Percentiles rank a stretch among this genome's conserved stretches.
These are phyloP conservation scores for Oxystoma pomonae DNA, from an alignment of 2,888 invertebrate species.

Conservation along the genomic window DNA sequence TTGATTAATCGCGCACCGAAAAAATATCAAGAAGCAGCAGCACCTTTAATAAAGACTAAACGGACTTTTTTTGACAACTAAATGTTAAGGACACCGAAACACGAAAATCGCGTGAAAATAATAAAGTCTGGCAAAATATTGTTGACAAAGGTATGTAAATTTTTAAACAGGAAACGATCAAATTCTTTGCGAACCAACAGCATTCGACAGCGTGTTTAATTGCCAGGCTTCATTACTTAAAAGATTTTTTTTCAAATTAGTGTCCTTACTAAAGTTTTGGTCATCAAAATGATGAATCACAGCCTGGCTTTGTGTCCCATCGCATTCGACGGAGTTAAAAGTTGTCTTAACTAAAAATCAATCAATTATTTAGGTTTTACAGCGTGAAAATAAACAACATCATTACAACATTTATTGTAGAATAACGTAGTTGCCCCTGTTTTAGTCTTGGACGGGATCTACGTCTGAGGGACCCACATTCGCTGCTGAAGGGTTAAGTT, in stretches of 20 bases:
- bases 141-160: too few species aligned
- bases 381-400: too few species aligned
- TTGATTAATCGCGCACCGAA: not conserved
- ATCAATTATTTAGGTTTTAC: too few species aligned
- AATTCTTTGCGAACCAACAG: too few species aligned
- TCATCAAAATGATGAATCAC: slow-evolving; percentile 52
- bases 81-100: not conserved
- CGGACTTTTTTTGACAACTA: slow-evolving; percentile 41
- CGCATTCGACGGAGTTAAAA: slow-evolving; percentile 34
- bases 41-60: slow-evolving; percentile 37
- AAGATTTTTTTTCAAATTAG: not conserved
- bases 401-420: too few species aligned
- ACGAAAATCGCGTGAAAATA: not conserved
- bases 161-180: too few species aligned
- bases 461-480: too few species aligned
- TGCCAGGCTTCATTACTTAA: not conserved
- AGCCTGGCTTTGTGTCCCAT: slow-evolving; percentile 52
- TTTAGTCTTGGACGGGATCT: too few species aligned
- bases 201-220: too few species aligned
- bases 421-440: too few species aligned
- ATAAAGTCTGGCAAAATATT: too few species aligned
- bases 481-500: too few species aligned
- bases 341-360: slow-evolving; percentile 29
- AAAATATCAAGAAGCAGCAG: slow-evolving; percentile 31
- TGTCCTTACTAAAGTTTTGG: slow-evolving; percentile 40